phyloP scores from a whole-genome alignment of 1,140 invertebrate genomes.

The Cepaea nemoralis region DNA sequence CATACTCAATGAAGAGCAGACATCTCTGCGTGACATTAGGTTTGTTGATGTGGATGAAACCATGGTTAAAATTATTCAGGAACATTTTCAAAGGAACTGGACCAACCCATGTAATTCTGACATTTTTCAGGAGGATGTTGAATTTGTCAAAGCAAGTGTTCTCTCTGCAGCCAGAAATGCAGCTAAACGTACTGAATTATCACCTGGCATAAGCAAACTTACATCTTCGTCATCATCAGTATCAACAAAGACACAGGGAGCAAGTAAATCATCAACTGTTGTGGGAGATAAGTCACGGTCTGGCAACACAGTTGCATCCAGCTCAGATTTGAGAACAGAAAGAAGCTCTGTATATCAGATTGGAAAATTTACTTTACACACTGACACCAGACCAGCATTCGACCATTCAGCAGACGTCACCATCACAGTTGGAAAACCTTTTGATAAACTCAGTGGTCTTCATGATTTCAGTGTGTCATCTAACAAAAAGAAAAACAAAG shows the following conservation, averaged over 20 bases:
- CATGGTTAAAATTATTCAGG: not conserved
- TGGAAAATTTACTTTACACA: not conserved
- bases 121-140: not conserved
- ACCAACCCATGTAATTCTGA: not conserved
- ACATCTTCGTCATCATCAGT: too few species aligned
- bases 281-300: too few species aligned
- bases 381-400: not conserved
- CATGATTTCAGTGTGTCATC: not conserved
- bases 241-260: not conserved
- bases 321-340: too few species aligned
- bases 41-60: constrained; percentile 16
- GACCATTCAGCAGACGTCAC: not conserved
- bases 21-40: not conserved
- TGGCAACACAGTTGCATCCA: too few species aligned
- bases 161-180: not conserved
- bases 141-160: not conserved
- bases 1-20: not conserved
- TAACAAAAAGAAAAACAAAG: not conserved
- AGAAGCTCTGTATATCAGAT: not conserved
- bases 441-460: constrained; percentile 24
- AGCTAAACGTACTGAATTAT: too few species aligned
- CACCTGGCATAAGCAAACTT: not conserved
- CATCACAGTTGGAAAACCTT: constrained; percentile 22
- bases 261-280: not conserved
- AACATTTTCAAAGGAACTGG: not conserved